Percentiles rank a stretch among this genome's conserved stretches.
Evolutionary conservation across 2,113 vertebrate genomes (phyloP).

Genomic region (Morone chrysops): DNA sequence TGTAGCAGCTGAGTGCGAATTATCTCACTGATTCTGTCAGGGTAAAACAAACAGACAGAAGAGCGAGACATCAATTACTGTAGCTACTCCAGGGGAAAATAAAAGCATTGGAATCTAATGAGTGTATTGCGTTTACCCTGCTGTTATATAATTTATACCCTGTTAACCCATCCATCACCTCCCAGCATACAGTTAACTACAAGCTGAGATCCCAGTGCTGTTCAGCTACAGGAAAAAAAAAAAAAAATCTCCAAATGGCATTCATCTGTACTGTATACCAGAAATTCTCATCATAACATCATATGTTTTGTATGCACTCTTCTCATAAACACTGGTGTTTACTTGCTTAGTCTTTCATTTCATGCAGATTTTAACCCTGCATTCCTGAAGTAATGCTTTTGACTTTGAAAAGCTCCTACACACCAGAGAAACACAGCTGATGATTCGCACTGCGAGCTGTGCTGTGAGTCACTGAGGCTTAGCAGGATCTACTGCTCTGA

Average conservation of each 20-base stretch:
- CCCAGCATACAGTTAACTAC: conserved; percentile 58
- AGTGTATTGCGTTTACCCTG: conserved; percentile 81
- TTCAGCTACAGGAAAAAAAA: conserved; percentile 9
- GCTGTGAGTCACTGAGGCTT: conserved; percentile 83
- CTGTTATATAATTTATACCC: conserved; percentile 79
- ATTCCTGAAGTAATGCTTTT: conserved; percentile 73
- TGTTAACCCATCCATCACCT: conserved; percentile 80
- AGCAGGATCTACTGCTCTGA: conserved; percentile 82
- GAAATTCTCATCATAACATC: conserved; percentile 46
- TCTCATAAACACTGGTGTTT: conserved; percentile 64
- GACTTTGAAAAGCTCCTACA: conserved; percentile 78
- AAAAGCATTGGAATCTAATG: conserved; percentile 79
- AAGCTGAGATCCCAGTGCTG: conserved; percentile 56
- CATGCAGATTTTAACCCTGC: conserved; percentile 70
- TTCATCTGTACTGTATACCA: conserved; percentile 15
- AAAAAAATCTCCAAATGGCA: conserved; percentile 11
- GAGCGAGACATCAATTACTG: conserved; percentile 79
- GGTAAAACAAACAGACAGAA: conserved; percentile 76
- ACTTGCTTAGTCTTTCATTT: conserved; percentile 62
- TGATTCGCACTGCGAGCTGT: conserved; percentile 77
- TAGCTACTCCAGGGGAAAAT: conserved; percentile 78
- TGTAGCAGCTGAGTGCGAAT: conserved; percentile 68
- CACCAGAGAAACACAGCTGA: conserved; percentile 78
- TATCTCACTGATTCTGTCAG: conserved; percentile 74
- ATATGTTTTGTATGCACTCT: conserved; percentile 43